Conservation (phyloP, 1,140 invertebrate genomes). For the Ooceraea biroi region DNA sequence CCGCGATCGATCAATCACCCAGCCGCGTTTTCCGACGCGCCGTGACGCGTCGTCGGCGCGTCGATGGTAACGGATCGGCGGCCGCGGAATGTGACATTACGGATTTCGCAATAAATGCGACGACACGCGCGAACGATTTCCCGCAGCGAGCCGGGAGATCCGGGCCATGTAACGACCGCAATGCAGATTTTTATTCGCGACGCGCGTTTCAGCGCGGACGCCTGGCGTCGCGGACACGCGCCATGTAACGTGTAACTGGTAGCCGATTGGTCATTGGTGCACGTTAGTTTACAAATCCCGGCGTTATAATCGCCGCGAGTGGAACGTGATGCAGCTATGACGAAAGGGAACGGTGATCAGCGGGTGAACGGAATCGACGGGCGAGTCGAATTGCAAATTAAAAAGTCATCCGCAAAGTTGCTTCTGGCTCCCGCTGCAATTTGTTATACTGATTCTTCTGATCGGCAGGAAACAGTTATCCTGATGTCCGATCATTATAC, state of each 20-base stretch:
- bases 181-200: slow-evolving; percentile 62
- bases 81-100: slow-evolving; percentile 61
- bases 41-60: slow-evolving; percentile 56
- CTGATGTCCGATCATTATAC: background rate
- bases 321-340: background rate
- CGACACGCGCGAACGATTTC: slow-evolving; percentile 54
- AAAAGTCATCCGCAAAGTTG: slow-evolving; percentile 18
- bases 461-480: background rate
- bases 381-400: background rate
- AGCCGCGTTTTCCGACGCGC: slow-evolving; percentile 44
- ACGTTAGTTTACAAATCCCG: slow-evolving; percentile 33
- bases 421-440: background rate
- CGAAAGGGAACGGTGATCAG: background rate
- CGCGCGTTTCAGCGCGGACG: slow-evolving; percentile 22
- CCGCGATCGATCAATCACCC: slow-evolving; percentile 59
- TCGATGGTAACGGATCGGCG: slow-evolving; percentile 59
- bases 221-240: slow-evolving; percentile 35
- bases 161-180: slow-evolving; percentile 47
- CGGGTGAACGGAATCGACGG: slow-evolving; percentile 20
- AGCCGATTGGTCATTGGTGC: slow-evolving; percentile 38
- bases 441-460: slow-evolving; percentile 13
- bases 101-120: slow-evolving; percentile 60
- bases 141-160: slow-evolving; percentile 12
- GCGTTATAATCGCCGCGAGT: slow-evolving; percentile 47
- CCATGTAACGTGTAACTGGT: slow-evolving; percentile 52